These are phyloP conservation scores for Rhingia campestris DNA, from an alignment of 2,888 invertebrate species.

Conservation along the genomic window DNA sequence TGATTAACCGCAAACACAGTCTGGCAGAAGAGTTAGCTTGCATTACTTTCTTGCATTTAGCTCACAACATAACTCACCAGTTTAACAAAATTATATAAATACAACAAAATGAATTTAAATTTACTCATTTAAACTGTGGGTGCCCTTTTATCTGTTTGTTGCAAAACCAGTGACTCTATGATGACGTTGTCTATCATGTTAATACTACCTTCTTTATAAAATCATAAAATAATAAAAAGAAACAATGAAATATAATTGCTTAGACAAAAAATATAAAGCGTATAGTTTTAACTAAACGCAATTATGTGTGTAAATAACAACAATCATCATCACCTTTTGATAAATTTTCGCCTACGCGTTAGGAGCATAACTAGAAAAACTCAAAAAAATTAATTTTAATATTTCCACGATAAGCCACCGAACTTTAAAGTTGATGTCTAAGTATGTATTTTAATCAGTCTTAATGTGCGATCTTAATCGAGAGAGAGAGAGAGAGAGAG, in stretches of 20 bases:
- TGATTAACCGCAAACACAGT: constrained; percentile 58
- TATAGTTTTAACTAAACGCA: constrained; percentile 29
- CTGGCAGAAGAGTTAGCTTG: constrained; percentile 9
- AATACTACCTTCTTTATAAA: constrained; percentile 24
- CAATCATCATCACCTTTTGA: constrained; percentile 80
- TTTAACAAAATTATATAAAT: constrained; percentile 45
- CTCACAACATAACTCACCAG: constrained; percentile 10
- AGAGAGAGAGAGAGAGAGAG: background rate
- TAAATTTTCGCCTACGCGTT: constrained; percentile 81
- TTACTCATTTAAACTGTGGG: constrained; percentile 18
- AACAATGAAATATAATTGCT: constrained; percentile 2
- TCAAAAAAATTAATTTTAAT: constrained; percentile 48
- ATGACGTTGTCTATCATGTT: constrained; percentile 5
- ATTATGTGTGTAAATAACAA: constrained; percentile 15
- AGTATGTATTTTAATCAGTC: constrained; percentile 16
- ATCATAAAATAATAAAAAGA: constrained; percentile 29
- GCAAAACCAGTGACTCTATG: background rate
- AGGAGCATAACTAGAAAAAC: constrained; percentile 82
- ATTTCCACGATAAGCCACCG: constrained; percentile 35
- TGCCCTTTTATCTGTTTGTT: constrained; percentile 26
- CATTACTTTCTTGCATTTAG: constrained; percentile 27
- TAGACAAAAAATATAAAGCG: constrained; percentile 12
- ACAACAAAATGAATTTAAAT: background rate
- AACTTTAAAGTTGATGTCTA: too few species aligned
- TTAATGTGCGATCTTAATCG: background rate